Conservation (phyloP, 1,140 invertebrate species). For the Drosophila kurseongensis region DNA sequence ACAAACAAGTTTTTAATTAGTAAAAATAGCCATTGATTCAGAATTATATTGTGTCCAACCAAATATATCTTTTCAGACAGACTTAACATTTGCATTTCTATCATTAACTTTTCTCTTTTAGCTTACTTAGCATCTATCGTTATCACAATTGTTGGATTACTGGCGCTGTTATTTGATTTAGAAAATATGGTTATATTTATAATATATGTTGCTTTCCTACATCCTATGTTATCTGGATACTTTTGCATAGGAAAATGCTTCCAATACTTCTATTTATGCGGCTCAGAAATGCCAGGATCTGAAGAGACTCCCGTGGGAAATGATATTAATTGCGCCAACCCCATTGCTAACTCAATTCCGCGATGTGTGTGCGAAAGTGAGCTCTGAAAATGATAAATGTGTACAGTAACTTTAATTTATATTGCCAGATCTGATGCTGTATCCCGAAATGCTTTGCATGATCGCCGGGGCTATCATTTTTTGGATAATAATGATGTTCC, state of each 20-base stretch:
- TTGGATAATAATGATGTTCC: not conserved
- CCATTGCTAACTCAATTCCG: not conserved
- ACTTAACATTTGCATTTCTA: too few relatives aligned
- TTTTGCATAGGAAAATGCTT: not conserved
- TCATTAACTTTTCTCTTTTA: too few relatives aligned
- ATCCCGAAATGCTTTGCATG: not conserved
- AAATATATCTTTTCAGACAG: not conserved
- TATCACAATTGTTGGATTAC: not conserved
- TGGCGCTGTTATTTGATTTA: not conserved
- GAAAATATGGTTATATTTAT: not conserved
- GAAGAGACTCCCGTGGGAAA: too few relatives aligned
- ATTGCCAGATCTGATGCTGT: not conserved
- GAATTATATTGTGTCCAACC: not conserved
- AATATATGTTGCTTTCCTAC: not conserved
- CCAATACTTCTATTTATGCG: not conserved
- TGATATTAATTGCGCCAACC: not conserved
- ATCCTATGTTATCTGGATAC: not conserved
- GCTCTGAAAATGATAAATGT: not conserved
- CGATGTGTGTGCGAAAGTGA: not conserved
- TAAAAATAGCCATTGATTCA: too few relatives aligned
- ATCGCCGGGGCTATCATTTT: not conserved
- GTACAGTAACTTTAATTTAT: not conserved
- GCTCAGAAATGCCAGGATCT: too few relatives aligned
- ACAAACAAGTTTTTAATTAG: too few relatives aligned
- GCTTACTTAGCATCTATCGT: too few relatives aligned